Conservation (phyloP, 1,140 invertebrate species). For the Ephestia elutella region DNA sequence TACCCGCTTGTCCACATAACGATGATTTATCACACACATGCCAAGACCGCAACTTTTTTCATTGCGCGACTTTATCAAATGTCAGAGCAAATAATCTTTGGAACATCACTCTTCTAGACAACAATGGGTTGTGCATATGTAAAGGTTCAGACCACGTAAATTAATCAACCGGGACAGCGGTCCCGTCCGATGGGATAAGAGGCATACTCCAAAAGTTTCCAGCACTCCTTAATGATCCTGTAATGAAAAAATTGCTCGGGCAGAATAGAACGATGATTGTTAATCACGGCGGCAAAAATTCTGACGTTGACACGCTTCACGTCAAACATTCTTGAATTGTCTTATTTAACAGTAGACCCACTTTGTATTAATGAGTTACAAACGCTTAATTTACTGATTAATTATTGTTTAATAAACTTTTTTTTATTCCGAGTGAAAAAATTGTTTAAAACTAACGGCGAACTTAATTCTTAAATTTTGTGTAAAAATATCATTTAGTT, state of each 20-base stretch:
- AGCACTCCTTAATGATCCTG: slow-evolving; percentile 10
- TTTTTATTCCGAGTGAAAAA: too few species aligned
- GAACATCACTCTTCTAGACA: slow-evolving; percentile 1
- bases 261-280: slow-evolving; percentile 9
- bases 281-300: slow-evolving; percentile 7
- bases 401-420: too few species aligned
- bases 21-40: neutral
- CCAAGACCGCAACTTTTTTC: neutral
- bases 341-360: too few species aligned
- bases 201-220: slow-evolving; percentile 10
- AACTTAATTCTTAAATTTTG: too few species aligned
- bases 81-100: slow-evolving; percentile 1
- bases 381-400: too few species aligned
- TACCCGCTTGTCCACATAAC: neutral
- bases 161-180: slow-evolving; percentile 24
- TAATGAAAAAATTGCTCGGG: slow-evolving; percentile 9
- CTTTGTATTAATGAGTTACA: too few species aligned
- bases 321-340: too few species aligned
- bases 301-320: neutral
- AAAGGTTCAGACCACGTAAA: slow-evolving; percentile 10
- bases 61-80: neutral
- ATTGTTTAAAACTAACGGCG: too few species aligned
- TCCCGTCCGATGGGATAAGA: slow-evolving; percentile 7
- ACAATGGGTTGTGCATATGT: slow-evolving; percentile 4
- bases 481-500: too few species aligned